Percentiles rank a stretch among this genome's conserved stretches.
Evolutionary conservation across 2,888 invertebrate genomes (phyloP).

Genomic region (Monochamus alternatus): DNA sequence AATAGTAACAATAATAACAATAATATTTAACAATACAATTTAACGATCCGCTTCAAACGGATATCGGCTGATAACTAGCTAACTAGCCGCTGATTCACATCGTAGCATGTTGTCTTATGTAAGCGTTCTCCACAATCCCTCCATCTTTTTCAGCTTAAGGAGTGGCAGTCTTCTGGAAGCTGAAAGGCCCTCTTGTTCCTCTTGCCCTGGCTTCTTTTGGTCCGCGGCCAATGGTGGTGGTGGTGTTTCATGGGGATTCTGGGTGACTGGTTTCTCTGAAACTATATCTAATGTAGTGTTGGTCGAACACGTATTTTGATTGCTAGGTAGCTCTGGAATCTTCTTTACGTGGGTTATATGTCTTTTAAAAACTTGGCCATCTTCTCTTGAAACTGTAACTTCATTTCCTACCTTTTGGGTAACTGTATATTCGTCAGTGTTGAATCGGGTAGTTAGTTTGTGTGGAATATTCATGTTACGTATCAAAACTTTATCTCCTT

Average conservation of each 20-base stretch:
- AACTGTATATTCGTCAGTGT: background rate
- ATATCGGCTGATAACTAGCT: no score
- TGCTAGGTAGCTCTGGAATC: background rate
- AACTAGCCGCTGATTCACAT: no score
- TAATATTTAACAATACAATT: no score
- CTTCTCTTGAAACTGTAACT: background rate
- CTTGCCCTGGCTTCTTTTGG: background rate
- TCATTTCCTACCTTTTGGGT: background rate
- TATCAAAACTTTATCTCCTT: background rate
- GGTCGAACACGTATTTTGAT: background rate
- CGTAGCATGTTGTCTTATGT: no score
- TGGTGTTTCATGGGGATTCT: background rate
- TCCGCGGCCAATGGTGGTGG: background rate
- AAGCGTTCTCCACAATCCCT: background rate
- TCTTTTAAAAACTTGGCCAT: background rate
- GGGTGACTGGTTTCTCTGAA: background rate
- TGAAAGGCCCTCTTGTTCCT: background rate
- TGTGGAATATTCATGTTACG: no score
- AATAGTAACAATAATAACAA: no score
- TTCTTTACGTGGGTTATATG: background rate
- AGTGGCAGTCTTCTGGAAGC: background rate
- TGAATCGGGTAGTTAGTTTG: no score
- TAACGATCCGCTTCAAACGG: no score
- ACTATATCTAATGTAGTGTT: background rate
- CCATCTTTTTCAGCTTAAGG: background rate